Evolutionary conservation across 2,797 vertebrate species (phyloP).

Genomic region (Peromyscus nudipes): DNA sequence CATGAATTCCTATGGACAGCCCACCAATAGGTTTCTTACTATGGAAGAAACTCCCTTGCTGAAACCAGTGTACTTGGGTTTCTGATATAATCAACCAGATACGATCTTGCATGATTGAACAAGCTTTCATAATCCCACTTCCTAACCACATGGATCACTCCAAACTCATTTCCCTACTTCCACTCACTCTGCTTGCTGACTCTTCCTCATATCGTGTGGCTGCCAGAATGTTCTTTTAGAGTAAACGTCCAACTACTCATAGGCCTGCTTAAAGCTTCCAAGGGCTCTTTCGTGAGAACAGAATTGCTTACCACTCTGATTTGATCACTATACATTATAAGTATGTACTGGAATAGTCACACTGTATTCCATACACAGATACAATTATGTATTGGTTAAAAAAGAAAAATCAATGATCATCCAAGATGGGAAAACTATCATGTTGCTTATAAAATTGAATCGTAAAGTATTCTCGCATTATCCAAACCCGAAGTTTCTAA

Average conservation of each 20-base stretch:
- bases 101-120: neutral
- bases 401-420: neutral
- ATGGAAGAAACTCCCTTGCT: neutral
- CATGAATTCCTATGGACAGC: neutral
- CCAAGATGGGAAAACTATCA: neutral
- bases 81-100: neutral
- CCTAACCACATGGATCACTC: neutral
- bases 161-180: neutral
- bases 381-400: neutral
- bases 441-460: neutral
- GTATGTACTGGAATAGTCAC: neutral
- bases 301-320: neutral
- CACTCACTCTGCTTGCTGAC: neutral
- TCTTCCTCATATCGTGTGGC: neutral
- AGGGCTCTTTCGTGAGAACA: no score
- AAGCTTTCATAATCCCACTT: neutral
- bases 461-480: neutral
- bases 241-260: neutral
- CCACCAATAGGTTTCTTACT: neutral
- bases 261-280: neutral
- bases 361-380: neutral
- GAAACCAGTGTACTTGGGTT: neutral
- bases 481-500: neutral
- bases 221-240: neutral
- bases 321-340: neutral